Evolutionary conservation across 2,888 invertebrate species (phyloP).

Genomic region (Macrosoma leucophasiata): DNA sequence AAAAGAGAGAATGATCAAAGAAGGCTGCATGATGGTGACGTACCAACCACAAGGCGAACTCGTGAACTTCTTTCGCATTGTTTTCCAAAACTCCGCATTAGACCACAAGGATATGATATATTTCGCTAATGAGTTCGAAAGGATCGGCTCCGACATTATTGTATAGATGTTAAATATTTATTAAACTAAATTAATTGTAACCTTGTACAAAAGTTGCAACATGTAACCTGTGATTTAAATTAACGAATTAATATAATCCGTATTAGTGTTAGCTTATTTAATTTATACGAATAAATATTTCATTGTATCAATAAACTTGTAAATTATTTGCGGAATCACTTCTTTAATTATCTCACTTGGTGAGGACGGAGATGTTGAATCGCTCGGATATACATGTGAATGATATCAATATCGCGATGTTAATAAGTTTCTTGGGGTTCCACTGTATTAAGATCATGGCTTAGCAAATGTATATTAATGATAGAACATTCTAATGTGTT

Average conservation of each 20-base stretch:
- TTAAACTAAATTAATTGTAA: constrained; percentile 28
- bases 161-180: constrained; percentile 35
- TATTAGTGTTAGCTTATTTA: constrained; percentile 21
- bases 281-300: constrained; percentile 25
- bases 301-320: constrained; percentile 11
- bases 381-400: too few relatives aligned
- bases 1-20: constrained; percentile 96
- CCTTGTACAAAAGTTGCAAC: constrained; percentile 38
- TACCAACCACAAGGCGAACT: constrained; percentile 91
- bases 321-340: background rate
- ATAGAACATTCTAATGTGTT: too few relatives aligned
- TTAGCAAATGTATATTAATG: too few relatives aligned
- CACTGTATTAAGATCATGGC: too few relatives aligned
- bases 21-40: constrained; percentile 96
- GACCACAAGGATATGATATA: constrained; percentile 89
- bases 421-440: too few relatives aligned
- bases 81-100: constrained; percentile 92
- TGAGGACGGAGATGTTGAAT: too few relatives aligned
- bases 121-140: constrained; percentile 91
- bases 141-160: constrained; percentile 81
- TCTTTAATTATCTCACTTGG: too few relatives aligned
- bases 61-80: constrained; percentile 97
- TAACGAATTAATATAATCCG: constrained; percentile 22
- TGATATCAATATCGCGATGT: too few relatives aligned
- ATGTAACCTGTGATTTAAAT: constrained; percentile 55